A percentile compares a stretch with the other conserved stretches of the same genome.
These are phyloP conservation scores for Gymnoscelis rufifasciata DNA, from an alignment of 2,888 invertebrate species.

Conservation along the genomic window DNA sequence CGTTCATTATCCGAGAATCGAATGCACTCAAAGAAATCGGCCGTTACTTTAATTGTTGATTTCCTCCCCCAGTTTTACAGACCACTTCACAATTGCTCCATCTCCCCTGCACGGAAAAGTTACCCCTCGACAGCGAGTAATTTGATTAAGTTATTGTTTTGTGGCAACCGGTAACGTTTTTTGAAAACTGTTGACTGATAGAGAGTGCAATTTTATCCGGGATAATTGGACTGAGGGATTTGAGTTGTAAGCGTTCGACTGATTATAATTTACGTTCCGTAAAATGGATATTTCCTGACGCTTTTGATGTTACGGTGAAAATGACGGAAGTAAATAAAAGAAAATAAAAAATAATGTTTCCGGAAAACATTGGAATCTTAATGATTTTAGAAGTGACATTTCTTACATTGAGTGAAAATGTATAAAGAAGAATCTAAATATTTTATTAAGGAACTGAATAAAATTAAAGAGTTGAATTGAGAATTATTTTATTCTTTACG, in stretches of 20 bases:
- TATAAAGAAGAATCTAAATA: too few species aligned
- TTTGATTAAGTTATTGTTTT: constrained; percentile 50
- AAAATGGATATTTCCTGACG: background rate
- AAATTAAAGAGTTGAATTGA: too few species aligned
- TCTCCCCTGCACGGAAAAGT: constrained; percentile 20
- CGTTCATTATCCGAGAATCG: constrained; percentile 8
- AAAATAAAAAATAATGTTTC: too few species aligned
- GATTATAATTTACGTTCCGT: background rate
- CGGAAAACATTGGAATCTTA: too few species aligned
- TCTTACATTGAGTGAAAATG: too few species aligned
- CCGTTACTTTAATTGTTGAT: constrained; percentile 23
- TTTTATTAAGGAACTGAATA: too few species aligned
- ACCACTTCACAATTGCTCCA: constrained; percentile 26
- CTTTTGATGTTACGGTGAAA: too few species aligned
- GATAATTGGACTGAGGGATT: constrained; percentile 5
- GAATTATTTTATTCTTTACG: too few species aligned
- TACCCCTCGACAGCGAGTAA: constrained; percentile 31
- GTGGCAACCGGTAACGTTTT: constrained; percentile 25
- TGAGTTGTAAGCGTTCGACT: background rate
- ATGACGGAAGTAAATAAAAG: too few species aligned
- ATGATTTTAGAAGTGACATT: too few species aligned
- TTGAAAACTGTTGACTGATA: constrained; percentile 15
- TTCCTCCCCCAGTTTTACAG: constrained; percentile 24
- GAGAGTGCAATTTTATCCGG: constrained; percentile 3
- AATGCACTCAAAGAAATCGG: constrained; percentile 16